Base-by-base conservation (phyloP, 1,140 invertebrate genomes). In the Prorops nasuta region DNA sequence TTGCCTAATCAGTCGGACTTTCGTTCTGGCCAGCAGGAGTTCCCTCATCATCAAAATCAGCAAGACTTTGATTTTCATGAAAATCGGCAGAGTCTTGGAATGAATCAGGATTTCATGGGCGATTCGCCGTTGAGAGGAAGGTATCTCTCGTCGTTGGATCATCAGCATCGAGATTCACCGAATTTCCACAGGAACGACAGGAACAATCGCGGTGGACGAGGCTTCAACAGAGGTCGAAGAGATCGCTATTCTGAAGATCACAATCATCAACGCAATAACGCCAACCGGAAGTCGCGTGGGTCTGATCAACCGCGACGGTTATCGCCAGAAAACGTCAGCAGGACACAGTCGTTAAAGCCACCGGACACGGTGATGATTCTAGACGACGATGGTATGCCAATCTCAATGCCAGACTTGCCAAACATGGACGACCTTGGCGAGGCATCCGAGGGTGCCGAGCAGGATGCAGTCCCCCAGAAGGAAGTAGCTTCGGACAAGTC, bases 21-120 rank as follows among this genome's bases (percentile, higher is more conserved):
- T 31, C 59, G 55, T 46, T 44, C 44, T 12, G 57, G 50, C 20
- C 69, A 54, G 36, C 55, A 52, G 21, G 46, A 55, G 15, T 63
- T 54, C 24, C 52, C 40, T 7, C 63, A 59, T 10, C 56, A 55
- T 6, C 58, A 67, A 6, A 64, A 64, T 17, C 55, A 59, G 24
- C 61, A 64, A n/a, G 63, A 71, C 3, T 71, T 67, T 16, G 70
- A 71, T 10, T 72, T 71, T 53, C 63, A 55, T 9, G 69, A 72
- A 2, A 73, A 64, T 51, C 63, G 58, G 40, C 62, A 70, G 2
- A 35, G 49, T 20, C 24, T 59, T 3, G 44, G 63, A 36, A n/a
- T 54, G 1, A 61, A 56, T 51, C 60, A 49, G 4, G 67, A 72
- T 14, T 64, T 66, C 14, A 59, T 63, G 15, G 60, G 64, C 1